Evolutionary conservation across 23 tunicate species (phyloP).

Genomic region (Botrylloides violaceus): DNA sequence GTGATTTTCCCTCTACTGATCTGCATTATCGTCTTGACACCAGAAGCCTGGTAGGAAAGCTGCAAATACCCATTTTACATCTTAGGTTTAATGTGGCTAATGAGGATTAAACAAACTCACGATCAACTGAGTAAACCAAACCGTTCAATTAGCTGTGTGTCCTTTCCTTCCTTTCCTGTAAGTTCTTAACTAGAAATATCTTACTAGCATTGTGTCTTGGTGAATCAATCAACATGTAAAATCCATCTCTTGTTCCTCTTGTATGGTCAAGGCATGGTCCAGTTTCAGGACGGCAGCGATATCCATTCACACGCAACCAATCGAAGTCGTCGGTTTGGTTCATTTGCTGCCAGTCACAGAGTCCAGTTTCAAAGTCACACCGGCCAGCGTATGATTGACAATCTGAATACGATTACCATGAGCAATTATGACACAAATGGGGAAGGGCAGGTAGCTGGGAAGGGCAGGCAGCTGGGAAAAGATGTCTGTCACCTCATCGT

Average conservation of each 20-base stretch:
- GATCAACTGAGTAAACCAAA: no score
- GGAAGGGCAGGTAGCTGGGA: no score
- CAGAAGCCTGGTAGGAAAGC: no score
- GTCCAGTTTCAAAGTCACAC: conserved; percentile 81
- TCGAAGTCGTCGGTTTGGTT: conserved; percentile 59
- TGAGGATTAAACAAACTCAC: no score
- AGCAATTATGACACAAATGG: background rate
- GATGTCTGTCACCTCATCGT: no score
- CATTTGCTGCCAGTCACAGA: conserved; percentile 82
- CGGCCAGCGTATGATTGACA: conserved; percentile 52
- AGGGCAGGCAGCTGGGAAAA: no score
- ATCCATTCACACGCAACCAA: conserved; percentile 66
- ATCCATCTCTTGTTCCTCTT: conserved; percentile 59
- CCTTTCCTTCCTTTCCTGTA: no score
- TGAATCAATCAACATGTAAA: conserved; percentile 60
- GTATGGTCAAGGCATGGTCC: conserved; percentile 98
- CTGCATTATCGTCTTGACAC: no score
- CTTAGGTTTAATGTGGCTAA: no score
- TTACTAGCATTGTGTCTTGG: conserved; percentile 26
- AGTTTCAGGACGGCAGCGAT: conserved; percentile 79
- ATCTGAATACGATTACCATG: conserved; percentile 13
- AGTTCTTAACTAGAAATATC: background rate
- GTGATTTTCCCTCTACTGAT: no score
- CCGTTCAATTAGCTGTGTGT: no score
- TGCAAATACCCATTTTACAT: no score